Base-by-base conservation (phyloP, 2,797 vertebrate species). In the Acanthopagrus latus region DNA sequence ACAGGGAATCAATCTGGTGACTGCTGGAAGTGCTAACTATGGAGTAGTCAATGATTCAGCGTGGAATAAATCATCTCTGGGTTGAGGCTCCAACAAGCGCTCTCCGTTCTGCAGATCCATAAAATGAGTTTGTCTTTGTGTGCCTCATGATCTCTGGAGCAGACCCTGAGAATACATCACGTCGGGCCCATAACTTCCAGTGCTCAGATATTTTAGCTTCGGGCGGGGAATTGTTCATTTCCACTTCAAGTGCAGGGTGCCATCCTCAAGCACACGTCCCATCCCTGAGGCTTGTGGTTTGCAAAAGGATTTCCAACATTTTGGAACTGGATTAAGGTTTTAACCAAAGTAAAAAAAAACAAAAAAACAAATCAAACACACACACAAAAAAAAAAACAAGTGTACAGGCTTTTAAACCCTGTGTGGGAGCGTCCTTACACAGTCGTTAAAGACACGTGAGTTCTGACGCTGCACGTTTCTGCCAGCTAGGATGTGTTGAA, bases 31-130 rank as follows among this genome's bases (percentile, higher is more conserved):
- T 72, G 71, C 73, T 33, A 33, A 52, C 58, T 25, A 38, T 64
- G 69, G 63, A 74, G 51, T 71, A 69, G 71, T 74, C 81, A 66
- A 29, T 83, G 82, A 78, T 76, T 64, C 65, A 51, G 54, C 54
- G 44, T 25, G 60, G 64, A 81, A 71, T 76, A 88, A 74, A 80
- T 89, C 82, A 79, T 67, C 72, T 43, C 64, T n/a, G 55, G 60
- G 43, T 78, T 74, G 46, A 48, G 78, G 74, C 64, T 81, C 43
- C 68, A 70, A 80, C 64, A 71, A 76, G 58, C 21, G 20, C 25
- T 76, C 56, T 55, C 17, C 59, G 64, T 65, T 69, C 48, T 46
- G 51, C 51, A 60, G 72, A 79, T 85, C 72, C 66, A 77, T 83
- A 77, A 81, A 73, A 79, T 51, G 20, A 76, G 25, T 86, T 78